Conservation (phyloP, 2,888 invertebrate genomes). For the Folsomia candida region DNA sequence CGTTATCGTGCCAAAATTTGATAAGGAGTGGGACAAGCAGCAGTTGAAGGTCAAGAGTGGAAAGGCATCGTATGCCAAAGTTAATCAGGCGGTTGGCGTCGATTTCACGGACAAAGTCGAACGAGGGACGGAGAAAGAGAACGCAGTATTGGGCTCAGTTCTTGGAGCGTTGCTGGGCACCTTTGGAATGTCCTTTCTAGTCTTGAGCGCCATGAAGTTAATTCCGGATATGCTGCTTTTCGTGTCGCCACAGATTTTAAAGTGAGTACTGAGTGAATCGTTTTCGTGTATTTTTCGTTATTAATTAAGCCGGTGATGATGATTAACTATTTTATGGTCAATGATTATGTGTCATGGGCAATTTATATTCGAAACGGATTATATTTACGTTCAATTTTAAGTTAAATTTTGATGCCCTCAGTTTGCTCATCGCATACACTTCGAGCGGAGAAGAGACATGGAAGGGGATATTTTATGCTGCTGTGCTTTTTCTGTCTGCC, state of each 20-base stretch:
- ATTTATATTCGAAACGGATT: too few relatives aligned
- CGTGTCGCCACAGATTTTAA: slow-evolving; percentile 82
- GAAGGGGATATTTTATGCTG: slow-evolving; percentile 62
- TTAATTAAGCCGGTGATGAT: too few relatives aligned
- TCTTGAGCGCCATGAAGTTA: slow-evolving; percentile 80
- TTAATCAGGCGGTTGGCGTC: slow-evolving; percentile 25
- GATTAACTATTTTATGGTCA: too few relatives aligned
- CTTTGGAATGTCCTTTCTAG: slow-evolving; percentile 81
- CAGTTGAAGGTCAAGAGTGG: too few relatives aligned
- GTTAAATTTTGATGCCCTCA: slow-evolving; percentile 40
- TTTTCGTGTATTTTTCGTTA: background rate
- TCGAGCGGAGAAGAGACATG: slow-evolving; percentile 55
- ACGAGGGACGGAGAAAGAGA: slow-evolving; percentile 50
- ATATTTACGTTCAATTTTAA: too few relatives aligned
- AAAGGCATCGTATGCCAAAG: slow-evolving; percentile 31
- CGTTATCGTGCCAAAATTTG: background rate
- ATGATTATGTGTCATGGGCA: too few relatives aligned
- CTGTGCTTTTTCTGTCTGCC: slow-evolving; percentile 58
- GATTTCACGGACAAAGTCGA: slow-evolving; percentile 12
- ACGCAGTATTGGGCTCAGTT: slow-evolving; percentile 65
- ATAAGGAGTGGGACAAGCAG: slow-evolving; percentile 18
- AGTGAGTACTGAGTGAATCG: too few relatives aligned
- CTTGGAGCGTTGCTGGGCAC: slow-evolving; percentile 59
- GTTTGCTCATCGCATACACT: slow-evolving; percentile 53
- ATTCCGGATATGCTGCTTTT: slow-evolving; percentile 81